Percentiles rank a stretch among this genome's conserved stretches.
phyloP scores from a whole-genome alignment of 1,140 invertebrate species.

The Ctenoplectra terminalis region DNA sequence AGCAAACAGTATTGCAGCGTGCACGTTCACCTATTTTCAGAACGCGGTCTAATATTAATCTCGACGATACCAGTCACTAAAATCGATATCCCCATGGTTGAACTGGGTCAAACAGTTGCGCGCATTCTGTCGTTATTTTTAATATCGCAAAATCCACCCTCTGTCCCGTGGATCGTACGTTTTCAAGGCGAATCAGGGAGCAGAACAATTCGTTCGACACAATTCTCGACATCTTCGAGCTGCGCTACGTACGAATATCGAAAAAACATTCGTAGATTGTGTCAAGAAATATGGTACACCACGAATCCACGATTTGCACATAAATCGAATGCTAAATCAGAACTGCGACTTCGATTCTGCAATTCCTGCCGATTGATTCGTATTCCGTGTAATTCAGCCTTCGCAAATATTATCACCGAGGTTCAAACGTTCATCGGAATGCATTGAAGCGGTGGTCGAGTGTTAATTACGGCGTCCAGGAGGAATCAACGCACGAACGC shows the following conservation, averaged over 20 bases:
- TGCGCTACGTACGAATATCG: neutral
- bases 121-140: conserved; percentile 49
- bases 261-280: too few species aligned
- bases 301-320: too few species aligned
- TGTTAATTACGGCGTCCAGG: neutral
- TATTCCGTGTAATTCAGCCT: too few species aligned
- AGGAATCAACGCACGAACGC: neutral
- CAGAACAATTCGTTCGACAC: too few species aligned
- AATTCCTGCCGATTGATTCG: too few species aligned
- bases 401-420: neutral
- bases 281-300: too few species aligned
- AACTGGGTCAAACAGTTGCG: conserved; percentile 54
- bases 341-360: too few species aligned
- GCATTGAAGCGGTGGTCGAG: neutral
- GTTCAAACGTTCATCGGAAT: neutral
- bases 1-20: conserved; percentile 24
- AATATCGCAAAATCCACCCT: conserved; percentile 42
- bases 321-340: too few species aligned
- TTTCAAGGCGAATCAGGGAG: conserved; percentile 4
- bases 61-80: conserved; percentile 43
- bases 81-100: conserved; percentile 36
- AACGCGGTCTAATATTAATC: conserved; percentile 51
- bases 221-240: neutral
- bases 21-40: conserved; percentile 45
- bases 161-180: neutral